A percentile compares a stretch with the other conserved stretches of the same genome.
phyloP scores from a whole-genome alignment of 2,113 vertebrate genomes.

The Mystacornis crossleyi region DNA sequence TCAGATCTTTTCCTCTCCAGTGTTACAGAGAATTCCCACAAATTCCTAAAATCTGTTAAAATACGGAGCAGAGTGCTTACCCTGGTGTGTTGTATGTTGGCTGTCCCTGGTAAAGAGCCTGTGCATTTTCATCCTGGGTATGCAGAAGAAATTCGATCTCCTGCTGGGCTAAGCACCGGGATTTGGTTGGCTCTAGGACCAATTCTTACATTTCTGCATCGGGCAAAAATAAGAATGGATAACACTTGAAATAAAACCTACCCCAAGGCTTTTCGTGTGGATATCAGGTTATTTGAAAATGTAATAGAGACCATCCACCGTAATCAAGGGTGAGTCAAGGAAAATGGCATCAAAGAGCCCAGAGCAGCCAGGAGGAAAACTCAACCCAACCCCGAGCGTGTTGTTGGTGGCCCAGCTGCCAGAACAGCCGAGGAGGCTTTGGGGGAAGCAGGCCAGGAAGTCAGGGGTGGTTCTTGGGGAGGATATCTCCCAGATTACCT shows the following conservation, averaged over 20 bases:
- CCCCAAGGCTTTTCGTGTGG: slow-evolving; percentile 49
- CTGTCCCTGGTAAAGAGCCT: slow-evolving; percentile 26
- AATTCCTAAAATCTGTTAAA: slow-evolving; percentile 56
- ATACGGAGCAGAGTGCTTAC: slow-evolving; percentile 31
- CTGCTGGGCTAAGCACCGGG: slow-evolving; percentile 52
- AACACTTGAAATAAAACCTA: slow-evolving; percentile 47
- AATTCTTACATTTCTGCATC: slow-evolving; percentile 57
- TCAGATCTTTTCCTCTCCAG: slow-evolving; percentile 45
- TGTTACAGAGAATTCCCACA: slow-evolving; percentile 40
- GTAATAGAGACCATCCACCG: slow-evolving; percentile 27
- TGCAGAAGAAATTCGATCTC: slow-evolving; percentile 46
- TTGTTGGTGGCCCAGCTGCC: slow-evolving; percentile 48
- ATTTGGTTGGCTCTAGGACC: slow-evolving; percentile 48
- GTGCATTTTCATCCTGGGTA: slow-evolving; percentile 47
- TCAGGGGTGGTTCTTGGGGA: slow-evolving; percentile 63
- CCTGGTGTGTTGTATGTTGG: neutral
- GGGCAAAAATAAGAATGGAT: neutral
- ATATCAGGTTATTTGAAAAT: slow-evolving; percentile 66
- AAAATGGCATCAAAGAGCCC: slow-evolving; percentile 59
- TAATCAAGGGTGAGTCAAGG: slow-evolving; percentile 57
- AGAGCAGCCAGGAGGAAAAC: slow-evolving; percentile 53
- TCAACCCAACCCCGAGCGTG: slow-evolving; percentile 23
- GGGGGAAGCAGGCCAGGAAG: slow-evolving; percentile 4
- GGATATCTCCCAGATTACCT: slow-evolving; percentile 19
- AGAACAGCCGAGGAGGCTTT: neutral